A percentile compares a stretch with the other conserved stretches of the same genome.
phyloP scores from a whole-genome alignment of 2,888 invertebrate genomes.

The Eupithecia insigniata region DNA sequence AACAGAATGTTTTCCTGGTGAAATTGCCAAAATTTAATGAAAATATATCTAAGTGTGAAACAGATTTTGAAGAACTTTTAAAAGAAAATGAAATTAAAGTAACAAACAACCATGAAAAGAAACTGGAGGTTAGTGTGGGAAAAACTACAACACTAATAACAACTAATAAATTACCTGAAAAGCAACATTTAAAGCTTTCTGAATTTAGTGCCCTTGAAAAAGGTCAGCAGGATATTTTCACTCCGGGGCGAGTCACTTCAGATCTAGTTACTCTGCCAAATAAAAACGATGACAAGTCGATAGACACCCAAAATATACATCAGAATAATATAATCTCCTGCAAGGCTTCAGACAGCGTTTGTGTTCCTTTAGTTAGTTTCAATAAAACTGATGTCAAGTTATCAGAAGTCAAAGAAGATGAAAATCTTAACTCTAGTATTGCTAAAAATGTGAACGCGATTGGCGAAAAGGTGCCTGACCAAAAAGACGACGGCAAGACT shows the following conservation, averaged over 20 bases:
- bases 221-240: slow-evolving; percentile 27
- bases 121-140: slow-evolving; percentile 73
- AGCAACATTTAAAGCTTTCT: slow-evolving; percentile 30
- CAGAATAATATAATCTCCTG: slow-evolving; percentile 18
- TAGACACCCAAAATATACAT: slow-evolving; percentile 10
- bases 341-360: slow-evolving; percentile 11
- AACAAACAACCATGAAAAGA: slow-evolving; percentile 73
- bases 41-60: slow-evolving; percentile 69
- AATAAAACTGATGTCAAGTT: slow-evolving; percentile 12
- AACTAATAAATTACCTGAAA: slow-evolving; percentile 50
- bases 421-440: slow-evolving; percentile 15
- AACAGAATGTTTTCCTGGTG: slow-evolving; percentile 48
- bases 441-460: slow-evolving; percentile 23
- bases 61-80: slow-evolving; percentile 80
- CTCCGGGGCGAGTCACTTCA: slow-evolving; percentile 9
- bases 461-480: slow-evolving; percentile 27
- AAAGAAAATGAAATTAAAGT: slow-evolving; percentile 82
- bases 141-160: slow-evolving; percentile 65
- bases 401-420: slow-evolving; percentile 25
- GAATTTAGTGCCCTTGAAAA: slow-evolving; percentile 43
- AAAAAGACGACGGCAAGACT: slow-evolving; percentile 27
- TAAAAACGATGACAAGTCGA: slow-evolving; percentile 19
- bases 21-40: slow-evolving; percentile 48
- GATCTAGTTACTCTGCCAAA: background rate
- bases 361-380: slow-evolving; percentile 10